Evolutionary conservation across 2,797 vertebrate species (phyloP), one percentile per base, ranked within the genome.

Genomic region (Aulostomus chinensis): DNA sequence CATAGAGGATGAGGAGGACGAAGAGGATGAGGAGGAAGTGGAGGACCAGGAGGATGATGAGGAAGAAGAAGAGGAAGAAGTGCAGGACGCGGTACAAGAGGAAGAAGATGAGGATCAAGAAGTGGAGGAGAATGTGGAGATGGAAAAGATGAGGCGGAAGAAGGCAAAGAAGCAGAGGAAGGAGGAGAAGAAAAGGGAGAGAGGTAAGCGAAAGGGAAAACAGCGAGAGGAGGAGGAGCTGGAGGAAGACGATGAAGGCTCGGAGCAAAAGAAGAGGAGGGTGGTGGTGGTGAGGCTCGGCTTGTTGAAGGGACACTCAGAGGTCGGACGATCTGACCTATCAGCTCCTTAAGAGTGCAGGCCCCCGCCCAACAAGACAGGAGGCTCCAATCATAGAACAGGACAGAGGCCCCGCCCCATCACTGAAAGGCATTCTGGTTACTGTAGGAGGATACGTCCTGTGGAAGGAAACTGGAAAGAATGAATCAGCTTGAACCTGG

Each of bases 271-370:
- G 67, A 86, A 84, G 76, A 81, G 60, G 37, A 43, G 70, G 59
- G 86, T 86, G 45, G 81, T 85, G 53, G 86, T 85, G 58, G 84
- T 85, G 39, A 69, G 84, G 29, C 69, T 86, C 0, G 81, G 58
- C 15, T 33, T 80, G 50, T 58, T 85, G n/a, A 84, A 83, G 34
- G 80, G 80, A 46, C 80, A 84, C 43, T 83, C 80, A 0, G 82
- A 85, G 33, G 79, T 87, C 0, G 83, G 82, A 10, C 64, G 77
- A 2, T 73, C 82, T 0, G 82, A 81, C 66, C 61, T 84, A 1
- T 85, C 80, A 0, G 80, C 82, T 36, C 80, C 74, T 1, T 79
- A 13, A 71, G 22, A 46, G 57, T 42, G 4, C 12, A 1, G 30
- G 26, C 22, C 20, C 11, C 11, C 25, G 4, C 47, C 51, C 39